Conservation (phyloP, 2,113 vertebrate genomes). For the Erythrocercus mccallii region DNA sequence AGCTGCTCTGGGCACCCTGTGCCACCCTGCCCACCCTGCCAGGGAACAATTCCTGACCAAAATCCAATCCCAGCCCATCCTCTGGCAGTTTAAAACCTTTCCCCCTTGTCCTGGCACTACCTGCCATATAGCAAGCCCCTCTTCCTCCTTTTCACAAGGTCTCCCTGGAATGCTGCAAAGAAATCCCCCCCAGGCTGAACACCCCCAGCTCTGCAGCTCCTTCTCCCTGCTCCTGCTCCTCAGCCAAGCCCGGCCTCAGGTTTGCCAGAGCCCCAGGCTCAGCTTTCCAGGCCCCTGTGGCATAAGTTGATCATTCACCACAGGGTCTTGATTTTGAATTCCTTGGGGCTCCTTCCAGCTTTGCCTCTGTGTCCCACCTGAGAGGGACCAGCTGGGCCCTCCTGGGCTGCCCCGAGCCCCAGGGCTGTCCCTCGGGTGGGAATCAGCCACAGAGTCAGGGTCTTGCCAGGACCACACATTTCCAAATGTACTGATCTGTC, state of each 20-base stretch:
- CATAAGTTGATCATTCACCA: background rate
- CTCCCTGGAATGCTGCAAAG: background rate
- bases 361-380: background rate
- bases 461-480: background rate
- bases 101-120: background rate
- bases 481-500: background rate
- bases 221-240: background rate
- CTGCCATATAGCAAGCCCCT: background rate
- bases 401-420: background rate
- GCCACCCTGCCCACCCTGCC: too few species aligned
- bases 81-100: background rate
- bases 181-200: background rate
- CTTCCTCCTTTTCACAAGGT: background rate
- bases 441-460: rapidly evolving
- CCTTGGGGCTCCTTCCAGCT: background rate
- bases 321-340: background rate
- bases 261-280: background rate
- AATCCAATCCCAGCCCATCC: background rate
- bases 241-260: background rate
- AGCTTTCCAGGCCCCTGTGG: background rate
- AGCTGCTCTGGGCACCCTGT: background rate
- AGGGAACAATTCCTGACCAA: background rate
- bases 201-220: background rate
- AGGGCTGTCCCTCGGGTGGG: background rate
- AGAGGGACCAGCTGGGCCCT: rapidly evolving